Evolutionary conservation across 2,113 vertebrate genomes (phyloP), one percentile per base, ranked within the genome.

Genomic region (Coregonus clupeaformis): DNA sequence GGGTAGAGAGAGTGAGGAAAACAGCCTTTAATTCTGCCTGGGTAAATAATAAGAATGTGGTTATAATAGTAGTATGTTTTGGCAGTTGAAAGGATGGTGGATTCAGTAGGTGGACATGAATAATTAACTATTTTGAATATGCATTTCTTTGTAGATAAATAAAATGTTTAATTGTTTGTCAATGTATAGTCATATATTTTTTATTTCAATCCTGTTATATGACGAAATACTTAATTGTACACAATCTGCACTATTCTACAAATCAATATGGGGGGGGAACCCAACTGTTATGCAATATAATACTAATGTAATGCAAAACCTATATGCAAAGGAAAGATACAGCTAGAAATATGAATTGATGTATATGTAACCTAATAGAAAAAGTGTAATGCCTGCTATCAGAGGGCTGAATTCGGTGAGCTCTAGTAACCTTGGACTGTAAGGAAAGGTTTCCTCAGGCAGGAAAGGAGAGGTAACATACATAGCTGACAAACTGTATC

Each of bases 131-230:
- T 84, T 49, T 59, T 47, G 65, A 78, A 69, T 60, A 78, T n/a
- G 29, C 22, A 59, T 77, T 80, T 76, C 72, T 84, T 72, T 85
- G 49, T 80, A 20, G 74, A 76, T 75, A 69, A 89, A 85, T 89
- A 91, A 90, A 91, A 75, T 79, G 86, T 89, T 85, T 86, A 84
- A 81, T 71, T 72, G 49, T 80, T 74, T 71, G 1, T 45, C 63
- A 59, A 59, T 59, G 20, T 13, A 6, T 18, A 20, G 64, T 24
- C 22, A 66, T 73, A 27, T 25, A 20, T 57, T 16, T 16, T 3
- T 20, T 25, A 52, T 73, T 73, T 65, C 24, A 22, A 18, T 2
- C 12, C 29, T 30, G 27, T 18, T 60, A 69, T 30, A 24, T 6
- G 14, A 24, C 2, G 49, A 14, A 47, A 24, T 68, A 32, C 47